Base-by-base conservation (phyloP, 2,797 vertebrate genomes). In the Gobionotothen gibberifrons region DNA sequence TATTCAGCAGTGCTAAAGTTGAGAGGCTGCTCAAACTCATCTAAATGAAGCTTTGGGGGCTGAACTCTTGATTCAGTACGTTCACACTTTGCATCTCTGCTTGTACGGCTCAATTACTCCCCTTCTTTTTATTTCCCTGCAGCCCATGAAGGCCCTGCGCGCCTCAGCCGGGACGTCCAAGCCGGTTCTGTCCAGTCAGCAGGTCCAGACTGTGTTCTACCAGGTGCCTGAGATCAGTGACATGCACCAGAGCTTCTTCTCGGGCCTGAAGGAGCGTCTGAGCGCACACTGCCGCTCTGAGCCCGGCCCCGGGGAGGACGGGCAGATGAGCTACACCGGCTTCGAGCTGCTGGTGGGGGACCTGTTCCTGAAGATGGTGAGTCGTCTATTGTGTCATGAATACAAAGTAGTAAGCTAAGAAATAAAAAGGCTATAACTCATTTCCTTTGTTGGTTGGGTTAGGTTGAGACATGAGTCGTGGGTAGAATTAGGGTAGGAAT, bases 121-220 rank as follows among this genome's bases (percentile, higher is more conserved):
- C 0, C 26, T 11, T 36, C 3, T 32, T 10, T 26, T 19, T 3
- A 1, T 52, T 15, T 22, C 21, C 57, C 17, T 57, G 1, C 15
- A 95, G 95, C 95, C 94, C 19, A 87, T 95, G 93, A 95, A 95
- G 84, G 94, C 94, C 61, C 86, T 95, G 72, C 74, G 89, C 57
- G 95, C 95, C 5, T 87, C 94, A 16, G 95, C 94, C 0, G 87
- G 93, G 46, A 95, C 95, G 1, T 95, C 95, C 17, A 93, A 95
- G 87, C 95, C 95, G 0, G 93, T 95, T 16, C 87, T 95, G 63
- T 91, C 94, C 81, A 69, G 76, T 17, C 91, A 78, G n/a, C 83
- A 95, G 83, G 90, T 95, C 54, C 87, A 91, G 75, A 93, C 93
- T 0, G 89, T 95, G 58, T 95, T 95, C 82, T 95, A 93, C 69